Evolutionary conservation across 2,113 vertebrate genomes (phyloP).

Genomic region (Budorcas taxicolor): DNA sequence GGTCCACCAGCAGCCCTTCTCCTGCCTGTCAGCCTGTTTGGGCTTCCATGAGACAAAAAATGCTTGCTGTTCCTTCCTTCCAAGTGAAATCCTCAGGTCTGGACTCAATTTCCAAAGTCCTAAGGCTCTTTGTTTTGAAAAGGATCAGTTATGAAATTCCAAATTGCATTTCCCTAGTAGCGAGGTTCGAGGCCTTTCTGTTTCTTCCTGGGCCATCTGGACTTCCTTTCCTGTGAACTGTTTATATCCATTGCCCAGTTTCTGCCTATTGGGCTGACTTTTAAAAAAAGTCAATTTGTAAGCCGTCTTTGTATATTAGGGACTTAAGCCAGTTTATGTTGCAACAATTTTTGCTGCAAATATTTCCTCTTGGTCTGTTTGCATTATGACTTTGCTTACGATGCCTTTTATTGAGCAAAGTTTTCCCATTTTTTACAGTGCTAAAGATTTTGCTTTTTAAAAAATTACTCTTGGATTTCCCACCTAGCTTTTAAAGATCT

Average conservation of each 20-base stretch:
- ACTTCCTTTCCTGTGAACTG: not conserved
- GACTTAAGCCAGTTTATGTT: not conserved
- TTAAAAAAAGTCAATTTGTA: not conserved
- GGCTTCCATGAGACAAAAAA: not conserved
- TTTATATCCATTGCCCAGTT: not conserved
- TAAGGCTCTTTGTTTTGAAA: not conserved
- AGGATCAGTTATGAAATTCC: not conserved
- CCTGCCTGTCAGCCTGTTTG: accelerated
- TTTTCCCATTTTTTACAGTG: not conserved
- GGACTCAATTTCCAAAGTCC: not conserved
- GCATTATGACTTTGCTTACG: not conserved
- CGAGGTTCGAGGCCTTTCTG: not conserved
- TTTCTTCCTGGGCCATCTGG: not conserved
- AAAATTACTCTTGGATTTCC: not conserved
- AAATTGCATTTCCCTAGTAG: not conserved
- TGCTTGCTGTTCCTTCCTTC: not conserved
- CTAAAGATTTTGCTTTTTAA: not conserved
- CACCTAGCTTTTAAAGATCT: not conserved
- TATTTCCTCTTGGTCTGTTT: not conserved
- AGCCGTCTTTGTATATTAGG: constrained; percentile 2
- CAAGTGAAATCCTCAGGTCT: not conserved
- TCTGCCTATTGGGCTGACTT: not conserved
- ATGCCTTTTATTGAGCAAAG: not conserved
- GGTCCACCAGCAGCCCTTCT: accelerated
- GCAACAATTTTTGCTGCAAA: not conserved